Conservation (phyloP, 2,888 invertebrate genomes). For the Tipula helvola region DNA sequence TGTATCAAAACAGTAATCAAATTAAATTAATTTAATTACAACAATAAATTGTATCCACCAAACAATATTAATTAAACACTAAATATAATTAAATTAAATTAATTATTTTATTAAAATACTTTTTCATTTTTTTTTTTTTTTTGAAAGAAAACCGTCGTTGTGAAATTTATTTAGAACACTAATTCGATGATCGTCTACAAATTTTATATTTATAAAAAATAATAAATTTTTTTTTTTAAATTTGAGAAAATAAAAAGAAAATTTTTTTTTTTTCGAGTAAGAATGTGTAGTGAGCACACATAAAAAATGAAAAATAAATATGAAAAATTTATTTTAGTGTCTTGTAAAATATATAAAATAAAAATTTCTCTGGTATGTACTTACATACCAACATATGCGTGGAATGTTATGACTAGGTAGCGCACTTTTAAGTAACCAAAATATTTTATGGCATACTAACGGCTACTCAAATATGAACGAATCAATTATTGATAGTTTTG, state of each 20-base stretch:
- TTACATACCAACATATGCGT: not conserved
- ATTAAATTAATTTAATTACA: not conserved
- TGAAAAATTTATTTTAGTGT: not conserved
- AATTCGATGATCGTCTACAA: not conserved
- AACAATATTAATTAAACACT: not conserved
- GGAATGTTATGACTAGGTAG: not conserved
- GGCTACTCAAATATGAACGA: too few species aligned
- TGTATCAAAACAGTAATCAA: not conserved
- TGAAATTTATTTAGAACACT: not conserved
- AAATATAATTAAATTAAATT: not conserved
- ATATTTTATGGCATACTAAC: not conserved
- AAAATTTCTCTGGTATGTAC: not conserved
- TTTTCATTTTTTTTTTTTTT: not conserved
- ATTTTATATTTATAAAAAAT: not conserved
- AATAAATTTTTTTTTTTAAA: not conserved
- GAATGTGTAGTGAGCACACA: not conserved
- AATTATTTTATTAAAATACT: not conserved
- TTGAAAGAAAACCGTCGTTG: not conserved
- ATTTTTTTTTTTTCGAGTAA: not conserved
- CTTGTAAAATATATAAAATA: not conserved
- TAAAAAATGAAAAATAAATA: not conserved
- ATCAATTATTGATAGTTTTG: not conserved
- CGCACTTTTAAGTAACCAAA: not conserved
- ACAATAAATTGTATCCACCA: not conserved
- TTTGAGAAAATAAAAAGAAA: not conserved